phyloP scores from a whole-genome alignment of 2,888 invertebrate species.

The Philaethria dido region DNA sequence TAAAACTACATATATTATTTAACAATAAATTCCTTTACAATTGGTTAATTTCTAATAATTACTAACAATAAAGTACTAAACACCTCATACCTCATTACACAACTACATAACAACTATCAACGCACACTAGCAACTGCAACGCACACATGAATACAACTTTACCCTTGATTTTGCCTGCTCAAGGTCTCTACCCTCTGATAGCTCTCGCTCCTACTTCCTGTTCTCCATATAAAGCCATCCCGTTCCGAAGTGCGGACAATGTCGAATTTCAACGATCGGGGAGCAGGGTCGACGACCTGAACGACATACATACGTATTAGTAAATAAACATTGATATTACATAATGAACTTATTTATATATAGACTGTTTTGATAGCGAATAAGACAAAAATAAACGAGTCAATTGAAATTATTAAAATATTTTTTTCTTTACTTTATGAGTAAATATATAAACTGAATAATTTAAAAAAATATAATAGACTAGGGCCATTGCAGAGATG shows the following conservation, averaged over 20 bases:
- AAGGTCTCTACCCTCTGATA: conserved; percentile 80
- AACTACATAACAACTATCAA: conserved; percentile 46
- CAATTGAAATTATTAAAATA: conserved; percentile 16
- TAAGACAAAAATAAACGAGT: conserved; percentile 25
- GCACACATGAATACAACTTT: conserved; percentile 70
- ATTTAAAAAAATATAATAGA: neutral
- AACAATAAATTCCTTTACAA: neutral
- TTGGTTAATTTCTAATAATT: neutral
- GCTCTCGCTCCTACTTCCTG: conserved; percentile 62
- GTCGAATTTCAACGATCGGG: conserved; percentile 77
- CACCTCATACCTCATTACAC: conserved; percentile 24
- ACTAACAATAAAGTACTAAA: neutral
- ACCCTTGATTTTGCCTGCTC: conserved; percentile 84
- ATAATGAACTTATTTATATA: conserved; percentile 60
- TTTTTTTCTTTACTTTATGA: neutral
- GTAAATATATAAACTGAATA: neutral
- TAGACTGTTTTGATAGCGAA: conserved; percentile 51
- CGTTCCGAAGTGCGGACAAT: conserved; percentile 68
- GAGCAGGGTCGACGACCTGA: conserved; percentile 73
- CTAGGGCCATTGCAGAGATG: neutral
- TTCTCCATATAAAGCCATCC: conserved; percentile 64
- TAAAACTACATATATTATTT: neutral
- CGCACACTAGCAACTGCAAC: conserved; percentile 62
- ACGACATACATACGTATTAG: conserved; percentile 77
- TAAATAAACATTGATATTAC: conserved; percentile 80